phyloP scores from a whole-genome alignment of 2,797 vertebrate genomes.

The Scolopax bukidnonensis region DNA sequence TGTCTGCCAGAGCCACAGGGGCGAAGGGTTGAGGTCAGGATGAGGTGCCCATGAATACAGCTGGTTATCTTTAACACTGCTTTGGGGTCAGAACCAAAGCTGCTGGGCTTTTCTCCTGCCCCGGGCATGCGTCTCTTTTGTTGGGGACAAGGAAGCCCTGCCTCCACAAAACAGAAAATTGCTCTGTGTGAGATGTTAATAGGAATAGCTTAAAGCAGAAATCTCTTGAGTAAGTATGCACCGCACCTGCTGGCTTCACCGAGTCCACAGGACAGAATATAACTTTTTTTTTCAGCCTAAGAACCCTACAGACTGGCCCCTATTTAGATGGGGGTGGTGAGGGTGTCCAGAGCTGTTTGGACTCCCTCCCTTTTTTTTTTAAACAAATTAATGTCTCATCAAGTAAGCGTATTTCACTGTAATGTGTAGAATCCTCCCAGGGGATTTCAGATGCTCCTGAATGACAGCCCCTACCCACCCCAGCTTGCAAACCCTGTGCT shows the following conservation, averaged over 20 bases:
- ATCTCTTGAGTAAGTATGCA: not conserved
- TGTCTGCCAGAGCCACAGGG: not conserved
- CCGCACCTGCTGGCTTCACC: not conserved
- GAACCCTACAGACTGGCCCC: not conserved
- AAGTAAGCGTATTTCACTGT: not conserved
- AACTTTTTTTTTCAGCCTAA: not conserved
- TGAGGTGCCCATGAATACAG: fast-evolving
- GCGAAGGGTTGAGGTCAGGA: fast-evolving
- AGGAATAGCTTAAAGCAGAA: not conserved
- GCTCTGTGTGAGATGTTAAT: not conserved
- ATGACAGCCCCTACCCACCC: not conserved
- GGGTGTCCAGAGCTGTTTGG: not conserved
- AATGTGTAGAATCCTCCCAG: not conserved
- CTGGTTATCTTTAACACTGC: no score
- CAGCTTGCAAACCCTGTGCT: not conserved
- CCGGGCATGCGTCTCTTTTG: no score
- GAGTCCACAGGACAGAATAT: not conserved
- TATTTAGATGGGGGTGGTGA: not conserved
- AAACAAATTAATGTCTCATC: not conserved
- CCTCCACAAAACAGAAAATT: not conserved
- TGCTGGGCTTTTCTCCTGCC: not conserved
- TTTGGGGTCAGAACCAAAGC: not conserved
- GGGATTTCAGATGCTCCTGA: not conserved
- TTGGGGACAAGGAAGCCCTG: not conserved
- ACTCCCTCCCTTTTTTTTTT: not conserved